phyloP scores from a whole-genome alignment of 2,113 vertebrate genomes.

The Xenopus tropicalis region DNA sequence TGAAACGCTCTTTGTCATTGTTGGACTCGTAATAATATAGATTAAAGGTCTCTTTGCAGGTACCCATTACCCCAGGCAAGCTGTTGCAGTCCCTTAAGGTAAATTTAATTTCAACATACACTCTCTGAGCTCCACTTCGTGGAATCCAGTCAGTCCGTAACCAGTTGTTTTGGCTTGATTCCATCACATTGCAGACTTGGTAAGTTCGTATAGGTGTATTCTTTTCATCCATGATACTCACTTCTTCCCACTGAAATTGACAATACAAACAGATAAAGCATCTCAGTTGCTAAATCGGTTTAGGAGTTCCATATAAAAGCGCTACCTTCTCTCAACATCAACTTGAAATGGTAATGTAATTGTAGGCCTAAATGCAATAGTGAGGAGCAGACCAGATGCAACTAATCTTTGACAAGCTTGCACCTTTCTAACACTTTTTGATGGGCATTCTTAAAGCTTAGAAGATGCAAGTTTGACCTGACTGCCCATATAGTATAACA shows the following conservation, averaged over 20 bases:
- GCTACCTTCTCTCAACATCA: not conserved
- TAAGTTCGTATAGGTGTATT: slow-evolving; percentile 97
- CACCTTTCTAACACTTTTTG: no score
- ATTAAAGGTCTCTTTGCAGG: slow-evolving; percentile 98
- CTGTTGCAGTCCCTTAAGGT: slow-evolving; percentile 97
- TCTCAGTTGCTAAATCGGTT: not conserved
- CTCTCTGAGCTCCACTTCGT: slow-evolving; percentile 86
- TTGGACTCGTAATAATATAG: slow-evolving; percentile 96
- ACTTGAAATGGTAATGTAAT: not conserved
- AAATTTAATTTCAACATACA: slow-evolving; percentile 98
- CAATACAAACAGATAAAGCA: slow-evolving; percentile 42
- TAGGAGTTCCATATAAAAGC: no score
- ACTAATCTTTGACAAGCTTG: no score
- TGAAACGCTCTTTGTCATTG: slow-evolving; percentile 88
- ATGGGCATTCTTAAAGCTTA: no score
- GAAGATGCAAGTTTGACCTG: no score
- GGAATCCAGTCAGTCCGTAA: slow-evolving; percentile 97
- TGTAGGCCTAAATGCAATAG: slow-evolving; percentile 19
- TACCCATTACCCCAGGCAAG: slow-evolving; percentile 93
- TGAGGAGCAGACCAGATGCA: no score
- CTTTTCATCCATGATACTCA: slow-evolving; percentile 98
- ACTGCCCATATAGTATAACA: no score
- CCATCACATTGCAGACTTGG: slow-evolving; percentile 98
- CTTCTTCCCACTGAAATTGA: slow-evolving; percentile 90
- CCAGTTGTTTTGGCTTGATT: slow-evolving; percentile 96